Base-by-base conservation (phyloP, 2,888 invertebrate species). In the Serripes groenlandicus region DNA sequence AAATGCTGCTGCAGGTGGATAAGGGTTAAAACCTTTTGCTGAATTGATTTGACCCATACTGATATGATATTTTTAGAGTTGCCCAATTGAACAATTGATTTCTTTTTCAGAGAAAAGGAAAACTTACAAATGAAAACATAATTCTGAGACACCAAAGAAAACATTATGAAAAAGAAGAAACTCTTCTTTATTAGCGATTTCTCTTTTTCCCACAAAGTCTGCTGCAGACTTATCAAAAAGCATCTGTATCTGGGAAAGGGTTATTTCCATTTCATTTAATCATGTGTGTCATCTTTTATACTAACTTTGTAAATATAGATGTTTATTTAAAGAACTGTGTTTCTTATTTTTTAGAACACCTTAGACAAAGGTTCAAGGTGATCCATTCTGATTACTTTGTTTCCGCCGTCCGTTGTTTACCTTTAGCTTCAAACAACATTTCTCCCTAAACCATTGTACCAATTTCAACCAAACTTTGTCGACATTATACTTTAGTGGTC, bases 111-210 rank as follows among this genome's bases (percentile, higher is more conserved):
- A n/a, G n/a, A n/a, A n/a, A n/a, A n/a, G n/a, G n/a, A n/a, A n/a
- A n/a, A 54, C n/a, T 9, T 5, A 54, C n/a, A 15, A 15, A 9
- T 28, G 58, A 23, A 7, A 26, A 28, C 11, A 28, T 60, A 15
- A 3, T 23, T 60, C 1, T 18, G 3, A 62, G 21, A 11, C 9
- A 23, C 1, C n/a, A 32, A 21, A 21, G 32, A 32, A 62, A 62
- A 62, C 62, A 62, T 32, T 62, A 7, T 62, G 34, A n/a, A 62
- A 32, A 32, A 62, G 32, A 62, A 7, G 32, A 62, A 62, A 62
- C 9, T 32, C 32, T 34, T 62, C 1, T 15, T 32, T 7, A 28
- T 34, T 11, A 62, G 62, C 21, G 32, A 32, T 32, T 62, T 62
- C 9, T 62, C 9, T n/a, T 32, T 62, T 62, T 62, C 32, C 62